These are phyloP conservation scores for Catostomus latipinnis DNA, from an alignment of 2,797 vertebrate species.

Conservation along the genomic window DNA sequence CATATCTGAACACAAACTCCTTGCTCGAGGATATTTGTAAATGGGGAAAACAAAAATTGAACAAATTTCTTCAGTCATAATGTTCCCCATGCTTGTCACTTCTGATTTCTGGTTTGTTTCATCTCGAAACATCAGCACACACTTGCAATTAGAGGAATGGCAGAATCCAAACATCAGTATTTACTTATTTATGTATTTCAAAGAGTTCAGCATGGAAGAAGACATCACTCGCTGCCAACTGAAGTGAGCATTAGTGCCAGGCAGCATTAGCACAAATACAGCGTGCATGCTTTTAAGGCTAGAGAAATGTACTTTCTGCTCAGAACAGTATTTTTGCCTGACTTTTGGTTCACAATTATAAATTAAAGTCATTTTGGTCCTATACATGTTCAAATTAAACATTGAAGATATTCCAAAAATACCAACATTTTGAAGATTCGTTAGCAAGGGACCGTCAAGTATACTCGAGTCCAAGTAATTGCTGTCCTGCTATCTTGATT, in stretches of 20 bases:
- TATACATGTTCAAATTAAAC: not conserved
- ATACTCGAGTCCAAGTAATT: not conserved
- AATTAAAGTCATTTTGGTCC: not conserved
- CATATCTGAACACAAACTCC: not conserved
- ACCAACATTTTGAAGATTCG: no score
- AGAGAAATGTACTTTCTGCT: not conserved
- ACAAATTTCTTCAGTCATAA: conserved; percentile 62
- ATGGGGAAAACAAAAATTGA: conserved; percentile 28
- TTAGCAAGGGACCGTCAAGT: not conserved
- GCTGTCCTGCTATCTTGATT: not conserved
- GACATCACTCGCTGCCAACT: conserved; percentile 58
- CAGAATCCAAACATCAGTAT: conserved; percentile 72
- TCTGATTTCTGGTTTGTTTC: conserved; percentile 74
- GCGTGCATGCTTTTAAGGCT: conserved; percentile 41
- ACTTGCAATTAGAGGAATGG: conserved; percentile 72
- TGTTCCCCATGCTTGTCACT: conserved; percentile 70
- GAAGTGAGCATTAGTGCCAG: conserved; percentile 66
- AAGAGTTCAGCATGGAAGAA: conserved; percentile 63
- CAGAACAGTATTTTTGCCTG: conserved; percentile 2
- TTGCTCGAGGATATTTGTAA: not conserved
- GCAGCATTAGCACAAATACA: conserved; percentile 68
- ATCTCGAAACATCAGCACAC: conserved; percentile 74
- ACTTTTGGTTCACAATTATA: not conserved
- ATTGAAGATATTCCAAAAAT: no score
- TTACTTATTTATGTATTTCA: conserved; percentile 73